Conservation (phyloP, 2,113 vertebrate species). For the Peromyscus polionotus region DNA sequence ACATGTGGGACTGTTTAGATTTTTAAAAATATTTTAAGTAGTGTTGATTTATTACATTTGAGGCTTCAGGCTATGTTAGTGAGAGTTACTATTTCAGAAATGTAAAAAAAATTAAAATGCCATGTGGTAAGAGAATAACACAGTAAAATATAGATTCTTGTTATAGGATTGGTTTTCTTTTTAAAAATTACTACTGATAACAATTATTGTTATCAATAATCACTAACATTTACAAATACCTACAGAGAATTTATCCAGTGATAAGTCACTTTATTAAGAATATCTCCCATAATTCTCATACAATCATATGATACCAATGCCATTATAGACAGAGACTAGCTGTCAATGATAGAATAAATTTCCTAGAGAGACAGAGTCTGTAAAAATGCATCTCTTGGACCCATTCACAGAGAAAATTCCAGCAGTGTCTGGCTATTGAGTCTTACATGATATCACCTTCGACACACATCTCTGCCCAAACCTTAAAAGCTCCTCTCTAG, state of each 20-base stretch:
- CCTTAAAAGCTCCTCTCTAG: not conserved
- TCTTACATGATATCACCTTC: not conserved
- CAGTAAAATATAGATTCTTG: slow-evolving; percentile 59
- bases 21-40: slow-evolving; percentile 65
- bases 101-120: slow-evolving; percentile 61
- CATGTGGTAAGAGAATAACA: slow-evolving; percentile 62
- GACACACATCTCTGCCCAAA: too few relatives aligned
- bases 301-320: not conserved
- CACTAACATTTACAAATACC: not conserved
- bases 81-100: slow-evolving; percentile 75
- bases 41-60: slow-evolving; percentile 62
- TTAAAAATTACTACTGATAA: slow-evolving; percentile 4
- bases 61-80: slow-evolving; percentile 77
- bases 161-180: slow-evolving; percentile 54
- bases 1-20: slow-evolving; percentile 36
- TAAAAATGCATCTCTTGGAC: not conserved
- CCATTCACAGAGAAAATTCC: not conserved
- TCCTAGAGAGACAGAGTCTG: not conserved
- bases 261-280: not conserved
- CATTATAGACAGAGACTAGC: not conserved
- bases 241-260: not conserved
- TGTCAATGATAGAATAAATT: not conserved
- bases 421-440: too few relatives aligned
- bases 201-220: not conserved
- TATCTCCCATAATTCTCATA: not conserved